Conservation (phyloP, 2,797 vertebrate species). For the Gephyroberyx darwinii region DNA sequence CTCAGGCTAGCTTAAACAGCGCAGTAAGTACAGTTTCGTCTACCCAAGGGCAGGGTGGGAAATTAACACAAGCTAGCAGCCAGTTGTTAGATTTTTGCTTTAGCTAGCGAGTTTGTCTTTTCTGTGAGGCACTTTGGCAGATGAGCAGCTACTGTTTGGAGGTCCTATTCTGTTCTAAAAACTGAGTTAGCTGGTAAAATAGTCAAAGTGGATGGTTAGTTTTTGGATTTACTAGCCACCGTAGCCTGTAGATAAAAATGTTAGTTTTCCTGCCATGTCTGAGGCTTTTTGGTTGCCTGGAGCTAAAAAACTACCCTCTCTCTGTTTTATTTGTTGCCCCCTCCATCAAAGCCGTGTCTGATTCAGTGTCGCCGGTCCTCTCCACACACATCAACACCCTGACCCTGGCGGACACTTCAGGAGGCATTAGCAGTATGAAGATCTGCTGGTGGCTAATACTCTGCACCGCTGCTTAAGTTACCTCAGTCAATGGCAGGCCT, state of each 20-base stretch:
- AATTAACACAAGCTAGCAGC: neutral
- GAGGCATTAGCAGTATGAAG: constrained; percentile 63
- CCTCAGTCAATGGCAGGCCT: constrained; percentile 55
- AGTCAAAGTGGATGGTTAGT: neutral
- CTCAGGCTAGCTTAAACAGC: neutral
- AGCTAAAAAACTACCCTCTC: neutral
- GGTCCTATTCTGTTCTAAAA: neutral
- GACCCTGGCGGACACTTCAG: constrained; percentile 41
- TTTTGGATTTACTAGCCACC: neutral
- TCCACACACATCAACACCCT: constrained; percentile 24
- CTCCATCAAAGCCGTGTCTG: constrained; percentile 5
- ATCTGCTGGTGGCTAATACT: constrained; percentile 56
- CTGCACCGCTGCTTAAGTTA: constrained; percentile 66
- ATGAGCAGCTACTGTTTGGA: neutral
- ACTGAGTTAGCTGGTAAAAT: neutral
- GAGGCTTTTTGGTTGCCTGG: neutral
- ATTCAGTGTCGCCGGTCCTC: constrained; percentile 17
- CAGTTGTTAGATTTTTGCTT: neutral
- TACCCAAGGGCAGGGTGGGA: too few species aligned
- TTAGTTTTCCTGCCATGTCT: neutral
- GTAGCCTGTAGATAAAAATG: constrained; percentile 1
- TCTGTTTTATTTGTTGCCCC: neutral
- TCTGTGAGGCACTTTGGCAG: neutral
- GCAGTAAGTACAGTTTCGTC: neutral
- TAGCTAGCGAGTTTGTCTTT: neutral